phyloP scores from a whole-genome alignment of 2,888 invertebrate genomes.

The Stomorhina lunata region DNA sequence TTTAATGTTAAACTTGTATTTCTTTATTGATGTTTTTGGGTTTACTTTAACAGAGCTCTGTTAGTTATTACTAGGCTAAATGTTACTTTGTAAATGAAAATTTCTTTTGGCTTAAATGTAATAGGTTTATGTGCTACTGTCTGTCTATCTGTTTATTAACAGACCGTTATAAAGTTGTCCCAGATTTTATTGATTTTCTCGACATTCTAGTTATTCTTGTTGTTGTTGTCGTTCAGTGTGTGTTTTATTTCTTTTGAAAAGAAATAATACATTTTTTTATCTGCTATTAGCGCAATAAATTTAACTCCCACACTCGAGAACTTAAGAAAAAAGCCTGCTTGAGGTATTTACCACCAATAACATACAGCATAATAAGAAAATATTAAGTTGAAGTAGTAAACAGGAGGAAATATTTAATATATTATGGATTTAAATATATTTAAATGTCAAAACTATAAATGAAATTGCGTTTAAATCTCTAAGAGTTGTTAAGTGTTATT shows the following conservation, averaged over 20 bases:
- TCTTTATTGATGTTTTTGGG: not conserved
- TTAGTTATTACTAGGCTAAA: slow-evolving; percentile 21
- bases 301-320: slow-evolving; percentile 45
- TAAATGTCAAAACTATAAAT: slow-evolving; percentile 51
- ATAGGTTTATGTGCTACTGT: not conserved
- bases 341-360: too few relatives aligned
- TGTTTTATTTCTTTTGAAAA: not conserved
- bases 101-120: not conserved
- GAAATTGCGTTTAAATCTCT: not conserved
- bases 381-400: not conserved
- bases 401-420: slow-evolving; percentile 16
- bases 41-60: slow-evolving; percentile 29
- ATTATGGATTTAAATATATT: slow-evolving; percentile 20
- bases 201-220: slow-evolving; percentile 46
- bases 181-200: slow-evolving; percentile 79
- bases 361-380: not conserved
- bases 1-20: slow-evolving; percentile 44
- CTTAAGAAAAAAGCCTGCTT: not conserved
- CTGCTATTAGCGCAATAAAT: slow-evolving; percentile 49
- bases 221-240: too few relatives aligned
- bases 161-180: slow-evolving; percentile 70
- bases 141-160: not conserved
- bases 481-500: not conserved
- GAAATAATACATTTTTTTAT: slow-evolving; percentile 39
- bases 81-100: slow-evolving; percentile 14